These are phyloP conservation scores for Eurois occulta DNA, from an alignment of 2,888 invertebrate genomes.

Conservation along the genomic window DNA sequence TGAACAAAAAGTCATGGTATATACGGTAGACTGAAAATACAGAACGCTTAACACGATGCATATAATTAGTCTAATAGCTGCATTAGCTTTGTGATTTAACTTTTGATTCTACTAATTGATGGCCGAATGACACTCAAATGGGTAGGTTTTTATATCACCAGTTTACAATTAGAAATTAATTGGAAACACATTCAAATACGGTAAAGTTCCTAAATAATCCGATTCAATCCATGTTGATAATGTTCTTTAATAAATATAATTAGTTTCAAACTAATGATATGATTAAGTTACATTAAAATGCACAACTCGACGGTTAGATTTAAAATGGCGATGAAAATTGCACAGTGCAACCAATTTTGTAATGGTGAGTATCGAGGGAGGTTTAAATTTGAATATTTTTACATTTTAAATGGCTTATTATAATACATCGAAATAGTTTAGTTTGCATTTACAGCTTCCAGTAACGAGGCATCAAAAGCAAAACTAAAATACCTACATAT, in stretches of 20 bases:
- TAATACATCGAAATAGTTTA: constrained; percentile 5
- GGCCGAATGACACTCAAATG: neutral
- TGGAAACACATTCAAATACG: constrained; percentile 26
- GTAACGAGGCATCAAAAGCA: neutral
- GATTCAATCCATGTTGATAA: constrained; percentile 33
- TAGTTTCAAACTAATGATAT: constrained; percentile 44
- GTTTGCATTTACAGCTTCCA: neutral
- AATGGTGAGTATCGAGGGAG: constrained; percentile 11
- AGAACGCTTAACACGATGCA: neutral
- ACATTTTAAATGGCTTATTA: constrained; percentile 39
- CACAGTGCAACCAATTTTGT: constrained; percentile 21
- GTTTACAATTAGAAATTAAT: neutral
- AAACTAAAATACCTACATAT: neutral
- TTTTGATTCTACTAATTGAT: constrained; percentile 13
- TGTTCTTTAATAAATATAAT: constrained; percentile 42
- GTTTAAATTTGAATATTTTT: constrained; percentile 41
- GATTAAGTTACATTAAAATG: constrained; percentile 53
- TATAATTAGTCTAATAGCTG: neutral
- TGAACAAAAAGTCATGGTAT: too few species aligned
- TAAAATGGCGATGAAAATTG: constrained; percentile 43
- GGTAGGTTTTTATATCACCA: neutral
- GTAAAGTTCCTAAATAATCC: constrained; percentile 16
- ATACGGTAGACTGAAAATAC: too few species aligned
- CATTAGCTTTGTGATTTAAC: neutral
- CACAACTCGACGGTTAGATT: constrained; percentile 5